Conservation (phyloP, 2,113 vertebrate genomes). For the Eidolon helvum region DNA sequence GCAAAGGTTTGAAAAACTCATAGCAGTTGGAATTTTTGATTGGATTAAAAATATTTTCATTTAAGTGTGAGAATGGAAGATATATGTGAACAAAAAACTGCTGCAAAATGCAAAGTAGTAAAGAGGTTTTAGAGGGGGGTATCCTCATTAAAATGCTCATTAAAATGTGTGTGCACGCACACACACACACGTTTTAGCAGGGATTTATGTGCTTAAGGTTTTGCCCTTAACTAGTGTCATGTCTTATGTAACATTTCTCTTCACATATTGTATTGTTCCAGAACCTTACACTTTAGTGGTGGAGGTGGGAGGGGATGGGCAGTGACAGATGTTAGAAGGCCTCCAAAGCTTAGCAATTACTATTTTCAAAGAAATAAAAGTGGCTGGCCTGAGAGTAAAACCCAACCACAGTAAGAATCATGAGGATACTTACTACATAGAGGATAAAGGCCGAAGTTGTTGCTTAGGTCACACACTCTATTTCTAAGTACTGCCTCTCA, state of each 20-base stretch:
- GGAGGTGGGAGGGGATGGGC: not conserved
- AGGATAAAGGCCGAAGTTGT: not conserved
- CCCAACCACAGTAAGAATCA: not conserved
- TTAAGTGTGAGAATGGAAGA: not conserved
- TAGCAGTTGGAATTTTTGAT: not conserved
- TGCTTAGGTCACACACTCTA: not conserved
- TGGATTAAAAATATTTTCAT: not conserved
- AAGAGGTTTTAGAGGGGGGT: not conserved
- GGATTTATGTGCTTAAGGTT: not conserved
- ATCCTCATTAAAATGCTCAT: not conserved
- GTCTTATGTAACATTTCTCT: not conserved
- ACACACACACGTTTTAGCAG: not conserved
- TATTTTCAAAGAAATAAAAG: not conserved
- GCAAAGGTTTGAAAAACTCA: not conserved
- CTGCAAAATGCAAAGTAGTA: not conserved
- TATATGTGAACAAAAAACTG: not conserved
- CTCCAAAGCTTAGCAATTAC: not conserved
- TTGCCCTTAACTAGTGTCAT: not conserved
- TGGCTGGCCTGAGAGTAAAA: not conserved
- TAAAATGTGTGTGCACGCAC: not conserved
- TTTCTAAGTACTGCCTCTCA: not conserved
- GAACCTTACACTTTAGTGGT: not conserved
- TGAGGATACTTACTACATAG: not conserved
- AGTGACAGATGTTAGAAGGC: not conserved
- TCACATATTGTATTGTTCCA: not conserved